phyloP scores from a whole-genome alignment of 2,797 vertebrate genomes.

The Onychomys torridus region DNA sequence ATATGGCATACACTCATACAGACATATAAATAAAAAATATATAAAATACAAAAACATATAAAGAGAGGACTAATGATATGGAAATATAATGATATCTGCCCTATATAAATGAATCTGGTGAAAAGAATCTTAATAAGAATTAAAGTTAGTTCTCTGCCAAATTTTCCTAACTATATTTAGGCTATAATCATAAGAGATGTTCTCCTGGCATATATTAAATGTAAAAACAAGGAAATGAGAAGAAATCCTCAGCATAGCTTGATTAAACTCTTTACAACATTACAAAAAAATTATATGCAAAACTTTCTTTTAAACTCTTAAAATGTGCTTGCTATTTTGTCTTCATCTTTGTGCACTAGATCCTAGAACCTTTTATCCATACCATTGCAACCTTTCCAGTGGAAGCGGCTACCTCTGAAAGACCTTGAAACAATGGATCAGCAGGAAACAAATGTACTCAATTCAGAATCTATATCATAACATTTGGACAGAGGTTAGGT shows the following conservation, averaged over 20 bases:
- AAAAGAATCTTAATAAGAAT: slow-evolving; percentile 60
- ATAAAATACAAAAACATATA: not conserved
- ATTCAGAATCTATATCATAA: not conserved
- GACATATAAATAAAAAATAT: not conserved
- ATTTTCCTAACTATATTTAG: slow-evolving; percentile 25
- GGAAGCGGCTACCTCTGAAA: slow-evolving; percentile 20
- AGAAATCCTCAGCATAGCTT: slow-evolving; percentile 59
- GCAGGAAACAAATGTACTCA: slow-evolving; percentile 10
- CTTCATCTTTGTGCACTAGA: not conserved
- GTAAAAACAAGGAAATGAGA: slow-evolving; percentile 29
- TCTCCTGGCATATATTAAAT: not conserved
- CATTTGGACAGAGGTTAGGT: not conserved
- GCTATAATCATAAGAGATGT: slow-evolving; percentile 32
- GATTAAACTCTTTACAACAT: slow-evolving; percentile 45
- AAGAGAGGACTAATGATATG: not conserved
- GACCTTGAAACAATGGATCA: slow-evolving; percentile 33
- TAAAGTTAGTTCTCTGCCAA: slow-evolving; percentile 42
- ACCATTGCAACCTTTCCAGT: not conserved
- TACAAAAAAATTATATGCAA: slow-evolving; percentile 11
- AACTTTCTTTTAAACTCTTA: slow-evolving; percentile 28
- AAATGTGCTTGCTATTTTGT: slow-evolving; percentile 9
- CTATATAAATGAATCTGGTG: slow-evolving; percentile 25
- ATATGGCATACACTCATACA: not conserved
- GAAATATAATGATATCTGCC: slow-evolving; percentile 20
- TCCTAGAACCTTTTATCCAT: not conserved